phyloP scores from a whole-genome alignment of 1,140 invertebrate genomes.

The Drosophila ogumai region DNA sequence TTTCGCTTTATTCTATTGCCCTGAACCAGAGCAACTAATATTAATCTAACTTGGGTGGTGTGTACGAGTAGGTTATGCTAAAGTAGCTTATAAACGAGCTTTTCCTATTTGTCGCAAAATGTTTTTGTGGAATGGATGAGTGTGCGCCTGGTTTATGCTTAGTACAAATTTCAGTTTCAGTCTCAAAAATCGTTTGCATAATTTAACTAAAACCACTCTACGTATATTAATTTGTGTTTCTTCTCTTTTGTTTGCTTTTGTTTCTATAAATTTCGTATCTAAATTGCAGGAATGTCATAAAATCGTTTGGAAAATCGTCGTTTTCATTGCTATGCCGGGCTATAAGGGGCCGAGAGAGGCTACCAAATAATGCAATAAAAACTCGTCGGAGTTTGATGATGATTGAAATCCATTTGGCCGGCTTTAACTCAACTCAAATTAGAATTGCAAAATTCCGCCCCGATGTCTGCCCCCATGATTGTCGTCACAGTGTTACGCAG shows the following conservation, averaged over 20 bases:
- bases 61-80: conserved; percentile 20
- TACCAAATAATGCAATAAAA: conserved; percentile 55
- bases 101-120: conserved; percentile 21
- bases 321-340: conserved; percentile 35
- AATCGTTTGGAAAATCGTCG: conserved; percentile 64
- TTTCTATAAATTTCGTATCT: conserved; percentile 44
- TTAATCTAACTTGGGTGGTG: conserved; percentile 48
- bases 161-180: conserved; percentile 81
- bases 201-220: conserved; percentile 72
- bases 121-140: conserved; percentile 39
- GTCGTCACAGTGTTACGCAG: conserved; percentile 30
- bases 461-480: conserved; percentile 15
- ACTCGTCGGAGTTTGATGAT: conserved; percentile 40
- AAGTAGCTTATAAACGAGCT: conserved; percentile 40
- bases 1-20: conserved; percentile 72
- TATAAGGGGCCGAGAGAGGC: conserved; percentile 26
- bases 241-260: conserved; percentile 3
- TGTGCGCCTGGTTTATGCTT: conserved; percentile 63
- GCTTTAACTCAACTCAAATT: conserved; percentile 20
- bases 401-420: conserved; percentile 26
- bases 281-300: conserved; percentile 44
- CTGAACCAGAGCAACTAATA: conserved; percentile 64
- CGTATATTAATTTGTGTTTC: conserved; percentile 45
- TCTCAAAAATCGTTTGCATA: conserved; percentile 80
- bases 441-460: conserved; percentile 26